These are phyloP conservation scores for Prunella strophiata DNA, from an alignment of 2,797 vertebrate genomes.

Conservation along the genomic window DNA sequence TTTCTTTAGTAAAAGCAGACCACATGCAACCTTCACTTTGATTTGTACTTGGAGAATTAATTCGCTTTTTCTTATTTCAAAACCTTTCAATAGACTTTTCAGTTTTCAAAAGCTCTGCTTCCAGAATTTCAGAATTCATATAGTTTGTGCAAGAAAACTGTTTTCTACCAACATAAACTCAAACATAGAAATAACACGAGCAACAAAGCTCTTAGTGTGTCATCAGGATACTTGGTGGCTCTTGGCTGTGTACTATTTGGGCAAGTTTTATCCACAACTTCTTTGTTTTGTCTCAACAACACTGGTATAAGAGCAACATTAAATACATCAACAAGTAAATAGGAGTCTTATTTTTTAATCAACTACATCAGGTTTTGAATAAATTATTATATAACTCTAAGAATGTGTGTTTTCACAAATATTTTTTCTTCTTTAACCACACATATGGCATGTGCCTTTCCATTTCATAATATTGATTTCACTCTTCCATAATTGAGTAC, in stretches of 20 bases:
- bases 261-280: neutral
- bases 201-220: neutral
- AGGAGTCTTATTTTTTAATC: neutral
- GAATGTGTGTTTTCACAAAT: neutral
- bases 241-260: neutral
- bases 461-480: slow-evolving; percentile 28
- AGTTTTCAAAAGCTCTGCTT: neutral
- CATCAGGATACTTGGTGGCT: neutral
- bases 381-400: neutral
- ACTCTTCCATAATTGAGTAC: neutral
- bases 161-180: neutral
- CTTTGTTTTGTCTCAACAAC: neutral
- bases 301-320: neutral
- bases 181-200: neutral
- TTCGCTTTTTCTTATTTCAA: neutral
- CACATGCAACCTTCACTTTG: neutral
- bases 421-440: neutral
- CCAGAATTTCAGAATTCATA: neutral
- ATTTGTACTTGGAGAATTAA: neutral
- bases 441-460: neutral
- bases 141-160: neutral
- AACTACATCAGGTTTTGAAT: neutral
- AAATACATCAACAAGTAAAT: neutral
- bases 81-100: neutral
- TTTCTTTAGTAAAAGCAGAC: neutral